Conservation (phyloP, 2,888 invertebrate genomes). For the Germaria angustata region DNA sequence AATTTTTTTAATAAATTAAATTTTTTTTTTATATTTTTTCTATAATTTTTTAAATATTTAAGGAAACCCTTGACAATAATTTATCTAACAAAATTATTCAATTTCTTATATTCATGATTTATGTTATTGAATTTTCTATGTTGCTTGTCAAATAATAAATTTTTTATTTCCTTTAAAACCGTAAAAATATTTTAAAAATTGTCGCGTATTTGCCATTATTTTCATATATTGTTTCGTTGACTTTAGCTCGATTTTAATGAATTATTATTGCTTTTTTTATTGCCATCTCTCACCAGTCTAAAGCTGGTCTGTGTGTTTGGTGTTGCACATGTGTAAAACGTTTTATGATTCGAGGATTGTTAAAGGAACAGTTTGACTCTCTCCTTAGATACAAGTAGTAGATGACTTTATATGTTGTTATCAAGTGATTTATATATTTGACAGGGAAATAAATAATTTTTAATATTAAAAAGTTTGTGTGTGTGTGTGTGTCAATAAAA, state of each 20-base stretch:
- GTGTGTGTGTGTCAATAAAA: background rate
- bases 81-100: too few species aligned
- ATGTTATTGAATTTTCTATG: background rate
- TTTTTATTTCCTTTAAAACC: background rate
- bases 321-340: slow-evolving; percentile 13
- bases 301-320: background rate
- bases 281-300: slow-evolving; percentile 12
- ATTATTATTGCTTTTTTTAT: slow-evolving; percentile 53
- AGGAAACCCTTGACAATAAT: too few species aligned
- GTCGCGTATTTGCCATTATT: slow-evolving; percentile 42
- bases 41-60: too few species aligned
- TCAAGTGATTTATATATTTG: slow-evolving; percentile 25
- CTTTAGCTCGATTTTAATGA: slow-evolving; percentile 47
- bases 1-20: too few species aligned
- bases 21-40: too few species aligned
- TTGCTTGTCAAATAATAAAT: background rate
- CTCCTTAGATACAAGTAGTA: too few species aligned
- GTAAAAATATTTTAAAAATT: slow-evolving; percentile 39
- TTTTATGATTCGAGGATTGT: slow-evolving; percentile 15
- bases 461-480: slow-evolving; percentile 1
- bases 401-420: slow-evolving; percentile 10
- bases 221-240: background rate
- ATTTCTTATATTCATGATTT: background rate
- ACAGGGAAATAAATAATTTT: slow-evolving; percentile 28
- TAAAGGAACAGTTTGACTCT: background rate